These are phyloP conservation scores for Seriola aureovittata DNA, from an alignment of 2,113 vertebrate species.

Conservation along the genomic window DNA sequence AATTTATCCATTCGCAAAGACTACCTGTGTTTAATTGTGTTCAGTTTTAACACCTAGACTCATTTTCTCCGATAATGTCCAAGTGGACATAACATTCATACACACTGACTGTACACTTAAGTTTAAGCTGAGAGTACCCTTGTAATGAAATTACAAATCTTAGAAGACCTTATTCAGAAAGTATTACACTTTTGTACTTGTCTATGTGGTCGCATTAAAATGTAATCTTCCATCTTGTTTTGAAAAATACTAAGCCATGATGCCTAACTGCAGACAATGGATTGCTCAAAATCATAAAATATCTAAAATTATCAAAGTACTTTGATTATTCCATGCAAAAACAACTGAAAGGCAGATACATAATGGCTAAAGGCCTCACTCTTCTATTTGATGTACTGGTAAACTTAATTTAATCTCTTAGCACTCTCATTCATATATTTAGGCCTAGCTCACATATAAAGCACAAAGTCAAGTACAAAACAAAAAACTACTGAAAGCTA, in stretches of 20 bases:
- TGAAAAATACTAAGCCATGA: conserved; percentile 12
- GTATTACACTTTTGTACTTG: not conserved
- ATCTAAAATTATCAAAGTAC: conserved; percentile 44
- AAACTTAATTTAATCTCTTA: conserved; percentile 27
- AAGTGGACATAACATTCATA: conserved; percentile 28
- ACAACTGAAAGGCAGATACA: conserved; percentile 52
- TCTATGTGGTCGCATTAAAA: conserved; percentile 15
- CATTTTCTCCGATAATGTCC: not conserved
- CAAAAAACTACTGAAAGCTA: conserved; percentile 50
- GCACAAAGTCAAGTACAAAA: conserved; percentile 66
- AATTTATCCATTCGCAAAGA: conserved; percentile 16
- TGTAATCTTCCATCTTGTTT: not conserved
- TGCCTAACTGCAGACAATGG: conserved; percentile 25
- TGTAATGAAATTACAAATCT: not conserved
- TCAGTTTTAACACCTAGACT: not conserved
- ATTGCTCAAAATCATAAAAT: conserved; percentile 24
- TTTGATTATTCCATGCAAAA: conserved; percentile 66
- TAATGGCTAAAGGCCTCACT: conserved; percentile 45
- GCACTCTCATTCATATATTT: conserved; percentile 25
- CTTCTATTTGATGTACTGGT: conserved; percentile 27
- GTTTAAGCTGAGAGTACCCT: not conserved
- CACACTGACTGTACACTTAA: not conserved
- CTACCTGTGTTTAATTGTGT: conserved; percentile 15
- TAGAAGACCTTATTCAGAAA: not conserved
- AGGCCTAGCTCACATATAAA: conserved; percentile 43